Evolutionary conservation across 2,797 vertebrate species (phyloP).

Genomic region (Arremon aurantiirostris): DNA sequence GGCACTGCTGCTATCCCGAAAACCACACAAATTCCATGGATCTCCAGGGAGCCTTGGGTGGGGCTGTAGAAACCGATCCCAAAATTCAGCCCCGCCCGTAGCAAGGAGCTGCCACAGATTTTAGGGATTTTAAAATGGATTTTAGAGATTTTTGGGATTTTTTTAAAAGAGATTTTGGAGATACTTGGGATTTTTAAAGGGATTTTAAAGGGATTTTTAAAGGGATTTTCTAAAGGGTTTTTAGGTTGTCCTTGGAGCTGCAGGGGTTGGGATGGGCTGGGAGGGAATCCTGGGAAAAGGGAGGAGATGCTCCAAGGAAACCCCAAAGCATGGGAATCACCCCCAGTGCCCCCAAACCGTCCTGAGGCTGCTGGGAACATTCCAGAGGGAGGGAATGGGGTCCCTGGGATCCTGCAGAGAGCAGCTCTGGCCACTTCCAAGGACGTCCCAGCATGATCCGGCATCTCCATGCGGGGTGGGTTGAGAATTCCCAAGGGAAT

Average conservation of each 20-base stretch:
- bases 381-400: not conserved
- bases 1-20: not conserved
- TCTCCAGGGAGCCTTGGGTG: not conserved
- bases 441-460: rapidly evolving
- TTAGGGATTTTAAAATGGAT: not conserved
- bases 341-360: rapidly evolving
- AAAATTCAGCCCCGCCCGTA: not conserved
- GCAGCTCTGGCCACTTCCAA: not conserved
- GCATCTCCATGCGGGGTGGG: rapidly evolving
- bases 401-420: not conserved
- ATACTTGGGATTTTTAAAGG: not conserved
- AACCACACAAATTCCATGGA: not conserved
- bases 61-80: not conserved
- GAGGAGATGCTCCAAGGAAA: not conserved
- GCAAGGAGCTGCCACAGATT: not conserved
- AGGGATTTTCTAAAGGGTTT: not conserved
- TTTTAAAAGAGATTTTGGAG: not conserved
- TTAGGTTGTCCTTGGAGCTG: not conserved
- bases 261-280: not conserved
- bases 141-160: not conserved
- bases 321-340: not conserved
- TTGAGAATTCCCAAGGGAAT: not conserved
- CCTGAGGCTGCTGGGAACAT: rapidly evolving
- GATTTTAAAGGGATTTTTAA: not conserved
- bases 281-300: not conserved